A percentile compares a stretch with the other conserved stretches of the same genome.
phyloP scores from a whole-genome alignment of 2,888 invertebrate genomes.

The Acheta domesticus region DNA sequence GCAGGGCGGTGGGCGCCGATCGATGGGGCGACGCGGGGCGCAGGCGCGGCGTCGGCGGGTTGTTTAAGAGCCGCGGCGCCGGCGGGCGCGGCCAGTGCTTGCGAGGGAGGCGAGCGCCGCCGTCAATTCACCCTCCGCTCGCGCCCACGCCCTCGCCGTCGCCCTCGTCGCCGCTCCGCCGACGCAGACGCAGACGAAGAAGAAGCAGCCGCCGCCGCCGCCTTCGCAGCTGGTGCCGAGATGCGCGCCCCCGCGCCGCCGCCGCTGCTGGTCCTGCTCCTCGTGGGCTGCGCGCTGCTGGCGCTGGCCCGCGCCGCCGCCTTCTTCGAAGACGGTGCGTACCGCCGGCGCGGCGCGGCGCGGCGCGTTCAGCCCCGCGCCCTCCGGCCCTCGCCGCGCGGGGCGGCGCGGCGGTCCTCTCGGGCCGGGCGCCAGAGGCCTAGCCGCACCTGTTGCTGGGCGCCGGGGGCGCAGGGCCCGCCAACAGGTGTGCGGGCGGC shows the following conservation, averaged over 20 bases:
- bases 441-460: not conserved
- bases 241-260: not conserved
- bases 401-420: not conserved
- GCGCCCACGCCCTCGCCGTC: too few species aligned
- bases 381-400: too few species aligned
- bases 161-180: not conserved
- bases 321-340: slow-evolving; percentile 4
- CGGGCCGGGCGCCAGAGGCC: not conserved
- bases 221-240: not conserved
- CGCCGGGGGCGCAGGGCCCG: not conserved
- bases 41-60: not conserved
- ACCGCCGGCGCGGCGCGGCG: not conserved
- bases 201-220: too few species aligned
- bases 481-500: not conserved
- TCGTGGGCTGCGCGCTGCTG: not conserved
- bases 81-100: not conserved
- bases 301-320: not conserved
- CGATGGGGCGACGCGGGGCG: not conserved
- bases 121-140: not conserved
- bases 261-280: not conserved
- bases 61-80: not conserved
- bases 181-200: not conserved
- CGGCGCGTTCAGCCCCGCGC: not conserved
- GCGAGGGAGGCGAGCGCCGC: not conserved
- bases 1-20: not conserved